A percentile compares a stretch with the other conserved stretches of the same genome.
phyloP scores from a whole-genome alignment of 2,797 vertebrate species.

The Danio kyathit region DNA sequence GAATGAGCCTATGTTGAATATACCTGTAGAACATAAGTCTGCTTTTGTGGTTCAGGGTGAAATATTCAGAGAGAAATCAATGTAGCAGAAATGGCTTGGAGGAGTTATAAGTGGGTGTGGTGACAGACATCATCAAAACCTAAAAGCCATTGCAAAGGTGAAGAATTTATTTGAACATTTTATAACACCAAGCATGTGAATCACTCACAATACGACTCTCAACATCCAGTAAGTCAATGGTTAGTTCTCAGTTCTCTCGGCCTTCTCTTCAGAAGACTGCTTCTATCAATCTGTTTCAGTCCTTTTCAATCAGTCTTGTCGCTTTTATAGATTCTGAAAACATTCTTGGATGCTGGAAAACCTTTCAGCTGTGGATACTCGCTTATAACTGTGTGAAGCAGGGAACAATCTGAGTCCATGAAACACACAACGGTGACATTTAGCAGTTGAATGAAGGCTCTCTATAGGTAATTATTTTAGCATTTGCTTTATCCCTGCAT shows the following conservation, averaged over 20 bases:
- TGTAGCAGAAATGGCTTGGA: neutral
- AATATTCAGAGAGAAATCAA: too few species aligned
- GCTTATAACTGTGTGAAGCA: conserved; percentile 11
- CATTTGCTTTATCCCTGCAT: conserved; percentile 45
- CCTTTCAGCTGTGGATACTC: conserved; percentile 18
- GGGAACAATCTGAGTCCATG: conserved; percentile 20
- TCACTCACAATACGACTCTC: neutral
- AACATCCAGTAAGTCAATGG: conserved; percentile 48
- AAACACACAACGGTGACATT: conserved; percentile 30
- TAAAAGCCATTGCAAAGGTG: neutral
- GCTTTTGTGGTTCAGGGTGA: too few species aligned
- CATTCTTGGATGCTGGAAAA: conserved; percentile 21
- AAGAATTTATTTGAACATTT: neutral
- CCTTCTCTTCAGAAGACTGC: conserved; percentile 35
- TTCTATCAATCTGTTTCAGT: neutral
- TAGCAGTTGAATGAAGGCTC: conserved; percentile 30
- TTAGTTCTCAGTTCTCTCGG: conserved; percentile 72
- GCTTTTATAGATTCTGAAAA: conserved; percentile 19
- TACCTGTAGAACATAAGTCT: too few species aligned
- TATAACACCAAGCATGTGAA: conserved; percentile 26
- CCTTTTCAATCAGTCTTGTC: neutral
- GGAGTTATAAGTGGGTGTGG: neutral
- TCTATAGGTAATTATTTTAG: conserved; percentile 37
- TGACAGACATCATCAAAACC: neutral
- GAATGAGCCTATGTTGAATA: too few species aligned